A percentile compares a stretch with the other conserved stretches of the same genome.
These are phyloP conservation scores for Cariama cristata DNA, from an alignment of 2,113 vertebrate species.

Conservation along the genomic window DNA sequence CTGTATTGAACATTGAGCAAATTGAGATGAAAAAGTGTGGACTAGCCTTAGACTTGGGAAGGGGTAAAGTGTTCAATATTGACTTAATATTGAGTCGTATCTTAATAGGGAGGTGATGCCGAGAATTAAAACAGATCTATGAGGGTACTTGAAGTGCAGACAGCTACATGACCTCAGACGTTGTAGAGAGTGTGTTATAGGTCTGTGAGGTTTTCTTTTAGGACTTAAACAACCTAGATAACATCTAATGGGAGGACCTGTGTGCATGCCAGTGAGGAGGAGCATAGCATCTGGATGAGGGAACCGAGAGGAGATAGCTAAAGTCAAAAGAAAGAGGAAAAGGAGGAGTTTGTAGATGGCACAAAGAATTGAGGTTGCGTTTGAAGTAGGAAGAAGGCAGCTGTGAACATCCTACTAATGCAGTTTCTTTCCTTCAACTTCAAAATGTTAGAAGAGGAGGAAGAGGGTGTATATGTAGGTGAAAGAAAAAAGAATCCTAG, in stretches of 20 bases:
- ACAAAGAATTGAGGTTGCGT: background rate
- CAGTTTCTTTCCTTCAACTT: background rate
- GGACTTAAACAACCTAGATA: background rate
- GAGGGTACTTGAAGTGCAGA: background rate
- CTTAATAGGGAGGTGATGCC: background rate
- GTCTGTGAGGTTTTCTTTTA: background rate
- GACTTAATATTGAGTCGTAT: background rate
- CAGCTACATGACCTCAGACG: background rate
- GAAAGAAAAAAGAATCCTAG: background rate
- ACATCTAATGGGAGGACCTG: background rate
- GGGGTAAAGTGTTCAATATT: background rate
- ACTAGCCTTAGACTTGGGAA: background rate
- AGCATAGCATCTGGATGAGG: background rate
- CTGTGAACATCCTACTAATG: background rate
- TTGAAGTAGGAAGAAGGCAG: background rate
- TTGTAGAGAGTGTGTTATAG: background rate
- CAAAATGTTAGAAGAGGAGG: background rate
- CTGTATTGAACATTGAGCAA: background rate
- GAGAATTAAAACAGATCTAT: background rate
- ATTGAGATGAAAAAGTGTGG: background rate
- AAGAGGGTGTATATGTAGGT: background rate
- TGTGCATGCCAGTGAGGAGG: fast-evolving
- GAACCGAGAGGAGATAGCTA: background rate
- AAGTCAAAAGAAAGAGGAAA: background rate
- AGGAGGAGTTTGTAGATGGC: background rate